phyloP scores from a whole-genome alignment of 2,797 vertebrate genomes.

The Salarias fasciatus region DNA sequence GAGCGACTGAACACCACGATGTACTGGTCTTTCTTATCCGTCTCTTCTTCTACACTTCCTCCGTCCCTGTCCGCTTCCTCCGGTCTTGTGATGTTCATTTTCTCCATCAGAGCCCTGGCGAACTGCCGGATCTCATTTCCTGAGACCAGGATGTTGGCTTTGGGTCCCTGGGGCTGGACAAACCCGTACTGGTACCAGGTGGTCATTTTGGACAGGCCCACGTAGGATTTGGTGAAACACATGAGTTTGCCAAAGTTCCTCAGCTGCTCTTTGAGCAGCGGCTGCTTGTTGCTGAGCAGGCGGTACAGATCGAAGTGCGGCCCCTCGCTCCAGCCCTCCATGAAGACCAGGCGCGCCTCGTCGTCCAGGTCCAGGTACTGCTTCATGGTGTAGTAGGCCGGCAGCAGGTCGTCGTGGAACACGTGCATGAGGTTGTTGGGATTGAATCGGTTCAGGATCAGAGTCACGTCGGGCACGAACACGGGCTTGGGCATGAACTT shows the following conservation, averaged over 20 bases:
- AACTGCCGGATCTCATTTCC: slow-evolving; percentile 96
- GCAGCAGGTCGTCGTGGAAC: slow-evolving; percentile 96
- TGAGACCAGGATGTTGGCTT: slow-evolving; percentile 96
- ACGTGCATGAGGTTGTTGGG: slow-evolving; percentile 98
- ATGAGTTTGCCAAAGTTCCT: slow-evolving; percentile 92
- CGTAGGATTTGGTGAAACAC: slow-evolving; percentile 95
- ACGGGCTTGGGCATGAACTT: slow-evolving; percentile 96
- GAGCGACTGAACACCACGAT: slow-evolving; percentile 94
- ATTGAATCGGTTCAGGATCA: slow-evolving; percentile 96
- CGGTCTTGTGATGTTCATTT: slow-evolving; percentile 85
- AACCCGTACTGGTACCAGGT: slow-evolving; percentile 99
- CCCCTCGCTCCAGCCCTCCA: slow-evolving; percentile 97
- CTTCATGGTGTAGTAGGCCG: slow-evolving; percentile 95
- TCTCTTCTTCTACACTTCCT: slow-evolving; percentile 54
- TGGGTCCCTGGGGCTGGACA: slow-evolving; percentile 96
- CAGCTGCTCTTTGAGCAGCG: slow-evolving; percentile 92
- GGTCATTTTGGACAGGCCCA: slow-evolving; percentile 96
- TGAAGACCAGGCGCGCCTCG: slow-evolving; percentile 93
- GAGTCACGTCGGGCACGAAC: slow-evolving; percentile 93
- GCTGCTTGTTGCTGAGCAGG: slow-evolving; percentile 94
- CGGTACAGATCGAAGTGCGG: slow-evolving; percentile 94
- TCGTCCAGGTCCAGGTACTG: slow-evolving; percentile 91
- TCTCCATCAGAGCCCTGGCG: slow-evolving; percentile 85
- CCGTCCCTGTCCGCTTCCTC: slow-evolving; percentile 53
- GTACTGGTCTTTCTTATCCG: slow-evolving; percentile 85